Evolutionary conservation across 1,140 invertebrate species (phyloP).

Genomic region (Plodia interpunctella): DNA sequence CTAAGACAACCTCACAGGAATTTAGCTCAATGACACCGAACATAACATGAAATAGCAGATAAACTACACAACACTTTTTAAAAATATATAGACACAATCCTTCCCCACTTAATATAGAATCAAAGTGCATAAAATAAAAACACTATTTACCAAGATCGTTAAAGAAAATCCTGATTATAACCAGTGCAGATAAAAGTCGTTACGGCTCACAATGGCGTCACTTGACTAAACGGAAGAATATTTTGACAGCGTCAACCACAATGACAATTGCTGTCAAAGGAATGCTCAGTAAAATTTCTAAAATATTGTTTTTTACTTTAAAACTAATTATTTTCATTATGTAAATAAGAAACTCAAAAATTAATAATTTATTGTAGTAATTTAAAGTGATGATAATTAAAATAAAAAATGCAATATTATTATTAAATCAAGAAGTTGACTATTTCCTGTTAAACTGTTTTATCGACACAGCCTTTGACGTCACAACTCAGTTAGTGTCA

Average conservation of each 20-base stretch:
- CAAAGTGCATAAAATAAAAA: constrained; percentile 72
- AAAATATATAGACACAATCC: constrained; percentile 58
- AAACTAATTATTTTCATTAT: neutral
- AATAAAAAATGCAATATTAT: neutral
- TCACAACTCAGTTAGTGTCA: constrained; percentile 49
- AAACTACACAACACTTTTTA: constrained; percentile 55
- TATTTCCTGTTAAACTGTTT: constrained; percentile 23
- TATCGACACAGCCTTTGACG: constrained; percentile 69
- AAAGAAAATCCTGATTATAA: constrained; percentile 82
- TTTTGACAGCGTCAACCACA: constrained; percentile 56
- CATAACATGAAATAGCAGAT: constrained; percentile 60
- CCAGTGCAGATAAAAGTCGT: constrained; percentile 80
- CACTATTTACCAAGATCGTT: constrained; percentile 80
- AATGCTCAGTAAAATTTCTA: constrained; percentile 4
- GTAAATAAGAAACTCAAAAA: too few species aligned
- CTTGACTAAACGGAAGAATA: constrained; percentile 71
- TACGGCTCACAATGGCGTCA: constrained; percentile 89
- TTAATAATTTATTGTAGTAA: neutral
- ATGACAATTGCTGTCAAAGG: constrained; percentile 42
- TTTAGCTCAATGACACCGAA: constrained; percentile 79
- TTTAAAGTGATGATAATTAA: neutral
- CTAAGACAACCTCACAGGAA: constrained; percentile 79
- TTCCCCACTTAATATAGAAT: constrained; percentile 32
- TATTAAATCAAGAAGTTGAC: neutral
- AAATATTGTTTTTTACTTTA: neutral